Evolutionary conservation across 2,113 vertebrate species (phyloP).

Genomic region (Indicator indicator): DNA sequence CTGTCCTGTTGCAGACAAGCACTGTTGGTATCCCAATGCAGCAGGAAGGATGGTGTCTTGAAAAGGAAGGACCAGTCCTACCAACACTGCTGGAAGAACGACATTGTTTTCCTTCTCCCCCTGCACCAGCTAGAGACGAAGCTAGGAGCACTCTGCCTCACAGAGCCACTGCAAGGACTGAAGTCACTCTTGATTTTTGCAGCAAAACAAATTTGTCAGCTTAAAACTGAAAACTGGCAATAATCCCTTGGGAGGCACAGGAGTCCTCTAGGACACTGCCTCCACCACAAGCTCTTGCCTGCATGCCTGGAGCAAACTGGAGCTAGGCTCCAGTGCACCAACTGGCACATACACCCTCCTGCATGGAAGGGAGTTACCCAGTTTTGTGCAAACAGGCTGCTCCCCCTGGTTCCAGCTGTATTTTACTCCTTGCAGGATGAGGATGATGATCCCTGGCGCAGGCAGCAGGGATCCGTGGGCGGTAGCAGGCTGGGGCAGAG

Average conservation of each 20-base stretch:
- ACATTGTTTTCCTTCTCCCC: not conserved
- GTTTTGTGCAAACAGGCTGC: not conserved
- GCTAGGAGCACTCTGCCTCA: not conserved
- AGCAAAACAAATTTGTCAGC: not conserved
- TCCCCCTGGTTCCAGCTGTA: not conserved
- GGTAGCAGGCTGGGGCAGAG: not conserved
- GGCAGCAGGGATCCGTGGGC: not conserved
- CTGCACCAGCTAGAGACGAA: not conserved
- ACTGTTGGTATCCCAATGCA: not conserved
- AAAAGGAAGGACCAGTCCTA: not conserved
- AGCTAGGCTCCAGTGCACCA: not conserved
- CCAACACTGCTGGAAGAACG: not conserved
- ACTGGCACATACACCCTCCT: not conserved
- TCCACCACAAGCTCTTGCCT: not conserved
- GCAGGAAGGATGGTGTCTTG: not conserved
- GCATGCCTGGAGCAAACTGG: not conserved
- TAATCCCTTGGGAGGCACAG: not conserved
- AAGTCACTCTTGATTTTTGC: not conserved
- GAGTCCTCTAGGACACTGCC: not conserved
- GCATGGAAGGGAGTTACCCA: not conserved
- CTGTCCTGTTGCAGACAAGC: not conserved
- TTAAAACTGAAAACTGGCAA: not conserved
- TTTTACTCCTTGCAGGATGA: not conserved
- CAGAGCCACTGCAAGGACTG: not conserved
- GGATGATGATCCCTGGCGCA: fast-evolving